Evolutionary conservation across 1,140 invertebrate species (phyloP).

Genomic region (Whitmania pigra): DNA sequence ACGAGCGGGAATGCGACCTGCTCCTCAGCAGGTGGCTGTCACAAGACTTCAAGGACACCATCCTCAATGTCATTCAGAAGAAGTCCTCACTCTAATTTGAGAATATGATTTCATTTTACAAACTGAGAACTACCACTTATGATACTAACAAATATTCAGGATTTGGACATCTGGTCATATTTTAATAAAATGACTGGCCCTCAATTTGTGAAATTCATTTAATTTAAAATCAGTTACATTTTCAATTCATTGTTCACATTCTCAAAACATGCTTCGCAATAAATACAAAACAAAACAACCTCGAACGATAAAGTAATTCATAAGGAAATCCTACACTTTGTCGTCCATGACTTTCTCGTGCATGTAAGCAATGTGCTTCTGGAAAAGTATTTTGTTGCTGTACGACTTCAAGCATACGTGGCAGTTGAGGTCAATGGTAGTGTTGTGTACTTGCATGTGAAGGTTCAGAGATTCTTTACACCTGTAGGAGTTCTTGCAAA

Average conservation of each 20-base stretch:
- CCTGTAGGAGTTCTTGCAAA: constrained; percentile 18
- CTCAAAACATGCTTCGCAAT: too few species aligned
- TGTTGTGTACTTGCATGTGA: constrained; percentile 19
- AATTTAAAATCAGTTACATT: too few species aligned
- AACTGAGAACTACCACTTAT: too few species aligned
- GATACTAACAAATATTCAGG: too few species aligned
- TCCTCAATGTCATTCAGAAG: constrained; percentile 40
- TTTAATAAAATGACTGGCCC: too few species aligned
- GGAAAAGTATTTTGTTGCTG: constrained; percentile 20
- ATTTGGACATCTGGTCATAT: too few species aligned
- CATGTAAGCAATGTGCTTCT: constrained; percentile 24
- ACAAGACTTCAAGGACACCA: constrained; percentile 48
- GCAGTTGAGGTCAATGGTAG: constrained; percentile 12
- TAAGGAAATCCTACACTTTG: neutral
- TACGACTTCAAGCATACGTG: constrained; percentile 21
- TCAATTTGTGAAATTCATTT: too few species aligned
- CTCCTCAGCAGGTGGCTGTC: constrained; percentile 51
- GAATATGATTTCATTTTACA: too few species aligned
- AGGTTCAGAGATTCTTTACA: constrained; percentile 11
- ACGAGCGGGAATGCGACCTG: constrained; percentile 47
- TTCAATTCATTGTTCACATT: too few species aligned
- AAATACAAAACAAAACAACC: too few species aligned
- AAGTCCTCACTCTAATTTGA: constrained; percentile 20
- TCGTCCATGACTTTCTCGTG: constrained; percentile 17
- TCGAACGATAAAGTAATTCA: too few species aligned